phyloP scores from a whole-genome alignment of 2,797 vertebrate genomes.

The Aphelocoma californica region DNA sequence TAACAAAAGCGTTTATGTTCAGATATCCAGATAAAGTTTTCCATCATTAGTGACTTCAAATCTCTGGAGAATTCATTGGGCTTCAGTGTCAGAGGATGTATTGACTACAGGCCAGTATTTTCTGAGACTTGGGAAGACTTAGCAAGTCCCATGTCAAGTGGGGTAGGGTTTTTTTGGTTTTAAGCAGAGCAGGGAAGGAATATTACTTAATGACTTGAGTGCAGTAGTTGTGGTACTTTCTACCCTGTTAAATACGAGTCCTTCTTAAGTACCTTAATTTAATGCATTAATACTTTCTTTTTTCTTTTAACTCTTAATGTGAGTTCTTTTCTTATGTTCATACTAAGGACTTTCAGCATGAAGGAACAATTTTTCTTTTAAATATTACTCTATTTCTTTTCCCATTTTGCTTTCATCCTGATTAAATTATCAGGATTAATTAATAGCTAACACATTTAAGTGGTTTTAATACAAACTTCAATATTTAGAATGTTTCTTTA shows the following conservation, averaged over 20 bases:
- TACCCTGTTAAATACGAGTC: not conserved
- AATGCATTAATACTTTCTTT: not conserved
- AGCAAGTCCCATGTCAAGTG: not conserved
- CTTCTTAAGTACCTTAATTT: not conserved
- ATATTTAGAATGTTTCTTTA: not conserved
- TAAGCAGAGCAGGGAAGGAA: not conserved
- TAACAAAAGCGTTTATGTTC: constrained; percentile 11
- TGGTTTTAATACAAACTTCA: not conserved
- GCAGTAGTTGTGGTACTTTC: not conserved
- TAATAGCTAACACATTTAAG: not conserved
- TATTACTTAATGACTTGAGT: not conserved
- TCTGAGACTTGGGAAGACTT: not conserved
- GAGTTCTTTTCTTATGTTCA: not conserved
- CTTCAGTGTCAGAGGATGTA: not conserved
- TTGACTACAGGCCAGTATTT: not conserved
- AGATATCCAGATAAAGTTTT: constrained; percentile 20
- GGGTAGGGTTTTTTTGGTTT: not conserved
- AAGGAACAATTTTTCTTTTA: not conserved
- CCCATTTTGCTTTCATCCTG: not conserved
- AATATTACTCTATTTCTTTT: not conserved
- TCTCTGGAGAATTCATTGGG: constrained; percentile 2
- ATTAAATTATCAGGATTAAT: not conserved
- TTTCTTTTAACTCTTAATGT: not conserved
- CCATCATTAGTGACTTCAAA: not conserved
- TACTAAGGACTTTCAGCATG: not conserved